These are phyloP conservation scores for Coleophora deauratella DNA, from an alignment of 2,888 invertebrate genomes.

Conservation along the genomic window DNA sequence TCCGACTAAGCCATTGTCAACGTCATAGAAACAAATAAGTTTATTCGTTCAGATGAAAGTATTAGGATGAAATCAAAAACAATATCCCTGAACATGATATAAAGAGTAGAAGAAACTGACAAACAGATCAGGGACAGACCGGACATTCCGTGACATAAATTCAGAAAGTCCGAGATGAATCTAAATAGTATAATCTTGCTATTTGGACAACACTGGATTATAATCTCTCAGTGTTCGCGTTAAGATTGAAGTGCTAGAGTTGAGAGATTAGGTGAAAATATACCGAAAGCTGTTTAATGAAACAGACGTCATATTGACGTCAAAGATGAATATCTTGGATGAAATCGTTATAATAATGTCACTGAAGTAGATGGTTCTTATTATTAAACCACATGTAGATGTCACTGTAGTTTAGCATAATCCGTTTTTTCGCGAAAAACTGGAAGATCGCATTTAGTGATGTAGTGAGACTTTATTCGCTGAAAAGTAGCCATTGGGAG, in stretches of 20 bases:
- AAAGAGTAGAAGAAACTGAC: slow-evolving; percentile 35
- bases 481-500: too few species aligned
- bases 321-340: slow-evolving; percentile 62
- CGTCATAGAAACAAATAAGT: slow-evolving; percentile 22
- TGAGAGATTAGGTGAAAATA: slow-evolving; percentile 36
- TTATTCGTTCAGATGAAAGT: slow-evolving; percentile 34
- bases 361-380: slow-evolving; percentile 20
- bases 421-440: too few species aligned
- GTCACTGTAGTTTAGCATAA: too few species aligned
- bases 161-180: slow-evolving; percentile 57
- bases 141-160: slow-evolving; percentile 64
- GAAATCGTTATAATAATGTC: slow-evolving; percentile 68
- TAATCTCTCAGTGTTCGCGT: slow-evolving; percentile 32
- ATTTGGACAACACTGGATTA: slow-evolving; percentile 31
- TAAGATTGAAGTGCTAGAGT: slow-evolving; percentile 36
- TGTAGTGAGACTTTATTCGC: too few species aligned
- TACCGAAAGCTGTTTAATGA: slow-evolving; percentile 50
- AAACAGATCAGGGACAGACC: slow-evolving; percentile 62
- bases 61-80: slow-evolving; percentile 41
- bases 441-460: too few species aligned
- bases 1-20: slow-evolving; percentile 38
- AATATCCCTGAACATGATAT: slow-evolving; percentile 30
- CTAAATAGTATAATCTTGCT: slow-evolving; percentile 50
- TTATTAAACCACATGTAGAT: too few species aligned
- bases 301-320: slow-evolving; percentile 71